These are phyloP conservation scores for Pomacea maculata DNA, from an alignment of 1,140 invertebrate genomes.

Conservation along the genomic window DNA sequence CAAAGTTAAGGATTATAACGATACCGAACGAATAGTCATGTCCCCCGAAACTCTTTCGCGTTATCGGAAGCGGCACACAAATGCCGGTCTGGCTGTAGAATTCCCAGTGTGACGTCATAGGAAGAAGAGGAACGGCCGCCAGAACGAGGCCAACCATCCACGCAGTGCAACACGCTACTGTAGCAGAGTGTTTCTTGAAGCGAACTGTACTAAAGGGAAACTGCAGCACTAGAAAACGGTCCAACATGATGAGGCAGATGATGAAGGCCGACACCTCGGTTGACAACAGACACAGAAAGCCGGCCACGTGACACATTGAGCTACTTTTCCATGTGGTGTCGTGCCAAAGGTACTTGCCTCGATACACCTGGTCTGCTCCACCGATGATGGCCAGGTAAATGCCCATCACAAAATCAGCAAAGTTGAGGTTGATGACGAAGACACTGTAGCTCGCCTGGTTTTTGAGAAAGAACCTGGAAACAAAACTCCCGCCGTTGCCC, in stretches of 20 bases:
- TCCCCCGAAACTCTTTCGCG: conserved; percentile 12
- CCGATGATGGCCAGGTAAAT: conserved; percentile 48
- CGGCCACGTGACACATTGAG: conserved; percentile 42
- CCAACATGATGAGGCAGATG: conserved; percentile 44
- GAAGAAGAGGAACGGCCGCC: conserved; percentile 19
- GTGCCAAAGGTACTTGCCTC: conserved; percentile 38
- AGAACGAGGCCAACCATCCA: conserved; percentile 24
- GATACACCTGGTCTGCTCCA: conserved; percentile 35
- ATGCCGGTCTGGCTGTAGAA: conserved; percentile 36
- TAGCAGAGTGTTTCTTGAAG: conserved; percentile 18
- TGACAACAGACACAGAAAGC: conserved; percentile 40
- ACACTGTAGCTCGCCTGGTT: conserved; percentile 10
- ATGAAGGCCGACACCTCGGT: conserved; percentile 43
- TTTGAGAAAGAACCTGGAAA: conserved; percentile 11
- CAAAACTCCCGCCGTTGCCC: conserved; percentile 37
- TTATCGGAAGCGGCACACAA: conserved; percentile 35
- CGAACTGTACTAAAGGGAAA: conserved; percentile 42
- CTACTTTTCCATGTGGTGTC: conserved; percentile 36
- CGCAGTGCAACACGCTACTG: not conserved
- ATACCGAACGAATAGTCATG: conserved; percentile 32
- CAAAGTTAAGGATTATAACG: conserved; percentile 33
- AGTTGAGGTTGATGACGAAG: conserved; percentile 39
- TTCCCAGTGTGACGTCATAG: conserved; percentile 9
- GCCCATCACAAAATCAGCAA: conserved; percentile 52
- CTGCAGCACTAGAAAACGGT: conserved; percentile 42